Percentiles rank a stretch among this genome's conserved stretches.
These are phyloP conservation scores for Rhodinocichla rosea DNA, from an alignment of 2,113 vertebrate species.

Conservation along the genomic window DNA sequence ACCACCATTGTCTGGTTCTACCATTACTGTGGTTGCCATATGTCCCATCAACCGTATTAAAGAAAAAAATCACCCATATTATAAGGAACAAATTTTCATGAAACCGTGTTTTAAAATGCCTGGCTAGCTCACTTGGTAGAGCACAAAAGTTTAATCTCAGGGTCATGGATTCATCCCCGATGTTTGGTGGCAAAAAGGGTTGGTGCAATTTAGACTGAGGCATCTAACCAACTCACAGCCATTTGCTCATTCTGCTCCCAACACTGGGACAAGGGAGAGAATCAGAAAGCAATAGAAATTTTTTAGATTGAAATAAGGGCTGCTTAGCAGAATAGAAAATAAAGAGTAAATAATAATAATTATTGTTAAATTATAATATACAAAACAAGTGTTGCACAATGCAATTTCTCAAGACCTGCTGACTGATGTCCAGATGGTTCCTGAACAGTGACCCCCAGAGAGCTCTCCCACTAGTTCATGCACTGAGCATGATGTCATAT, in stretches of 20 bases:
- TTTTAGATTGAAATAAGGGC: background rate
- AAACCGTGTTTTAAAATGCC: background rate
- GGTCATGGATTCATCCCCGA: slow-evolving; percentile 89
- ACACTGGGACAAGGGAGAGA: background rate
- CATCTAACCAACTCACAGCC: background rate
- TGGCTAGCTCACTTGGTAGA: slow-evolving; percentile 88
- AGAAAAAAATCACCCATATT: background rate
- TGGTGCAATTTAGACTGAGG: background rate
- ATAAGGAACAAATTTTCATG: background rate
- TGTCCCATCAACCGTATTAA: no score
- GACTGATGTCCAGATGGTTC: background rate
- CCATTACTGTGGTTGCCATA: background rate
- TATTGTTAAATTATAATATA: background rate
- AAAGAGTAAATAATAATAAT: background rate
- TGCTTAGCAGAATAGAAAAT: background rate
- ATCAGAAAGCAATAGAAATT: accelerated
- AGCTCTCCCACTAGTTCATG: background rate
- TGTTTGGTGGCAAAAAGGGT: slow-evolving; percentile 66
- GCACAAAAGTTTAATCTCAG: slow-evolving; percentile 92
- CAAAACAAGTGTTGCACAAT: background rate
- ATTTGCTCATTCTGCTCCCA: background rate
- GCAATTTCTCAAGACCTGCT: background rate
- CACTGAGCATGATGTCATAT: background rate
- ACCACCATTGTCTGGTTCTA: background rate
- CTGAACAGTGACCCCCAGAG: accelerated